These are phyloP conservation scores for Trachelus tabidus DNA, from an alignment of 2,888 invertebrate genomes.

Conservation along the genomic window DNA sequence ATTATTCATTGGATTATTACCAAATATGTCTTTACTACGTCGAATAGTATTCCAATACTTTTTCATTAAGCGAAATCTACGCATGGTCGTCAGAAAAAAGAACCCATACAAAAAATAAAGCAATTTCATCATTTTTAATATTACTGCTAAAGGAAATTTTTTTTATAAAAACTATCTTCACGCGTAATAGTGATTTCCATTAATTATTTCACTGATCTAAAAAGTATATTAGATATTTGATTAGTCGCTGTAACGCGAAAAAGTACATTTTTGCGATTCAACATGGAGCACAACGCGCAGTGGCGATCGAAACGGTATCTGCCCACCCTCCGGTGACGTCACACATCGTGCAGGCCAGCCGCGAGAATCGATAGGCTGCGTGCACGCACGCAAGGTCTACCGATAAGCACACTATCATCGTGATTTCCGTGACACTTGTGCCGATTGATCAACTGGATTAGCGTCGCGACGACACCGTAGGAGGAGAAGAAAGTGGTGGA, in stretches of 20 bases:
- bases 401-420: constrained; percentile 23
- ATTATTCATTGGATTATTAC: background rate
- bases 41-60: background rate
- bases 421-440: constrained; percentile 4
- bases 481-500: background rate
- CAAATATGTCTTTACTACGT: background rate
- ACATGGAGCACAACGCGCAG: constrained; percentile 19
- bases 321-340: constrained; percentile 32
- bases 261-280: background rate
- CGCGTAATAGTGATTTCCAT: background rate
- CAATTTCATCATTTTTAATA: background rate
- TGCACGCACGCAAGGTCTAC: constrained; percentile 48
- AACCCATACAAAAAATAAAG: background rate
- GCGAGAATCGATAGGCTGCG: constrained; percentile 62
- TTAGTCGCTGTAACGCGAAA: background rate
- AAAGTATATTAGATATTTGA: background rate
- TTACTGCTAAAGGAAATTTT: background rate
- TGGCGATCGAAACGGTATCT: constrained; percentile 35
- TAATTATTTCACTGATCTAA: background rate
- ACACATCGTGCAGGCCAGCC: constrained; percentile 27
- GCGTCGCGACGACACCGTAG: constrained; percentile 1
- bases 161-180: background rate
- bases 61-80: background rate
- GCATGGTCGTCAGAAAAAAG: background rate
- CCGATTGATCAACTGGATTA: constrained; percentile 4